Conservation (phyloP, 2,113 vertebrate species). For the Sterrhoptilus dennistouni region DNA sequence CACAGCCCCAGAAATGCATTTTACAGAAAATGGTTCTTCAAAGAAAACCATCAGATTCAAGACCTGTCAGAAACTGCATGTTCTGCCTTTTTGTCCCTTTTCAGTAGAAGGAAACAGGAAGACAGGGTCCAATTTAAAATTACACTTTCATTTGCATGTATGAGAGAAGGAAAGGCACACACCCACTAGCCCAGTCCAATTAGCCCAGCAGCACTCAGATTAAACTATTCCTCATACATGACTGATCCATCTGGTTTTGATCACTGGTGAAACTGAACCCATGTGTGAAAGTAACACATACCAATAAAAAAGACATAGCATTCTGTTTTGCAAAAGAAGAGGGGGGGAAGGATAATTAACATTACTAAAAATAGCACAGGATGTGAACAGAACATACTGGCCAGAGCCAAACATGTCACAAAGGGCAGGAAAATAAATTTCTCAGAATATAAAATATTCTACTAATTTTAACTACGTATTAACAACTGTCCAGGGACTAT, state of each 20-base stretch:
- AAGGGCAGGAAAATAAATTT: neutral
- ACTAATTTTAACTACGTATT: constrained; percentile 12
- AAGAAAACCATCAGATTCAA: neutral
- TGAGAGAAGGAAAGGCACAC: neutral
- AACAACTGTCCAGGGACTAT: neutral
- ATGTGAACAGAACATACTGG: neutral
- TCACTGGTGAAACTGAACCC: constrained; percentile 13
- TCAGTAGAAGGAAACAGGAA: neutral
- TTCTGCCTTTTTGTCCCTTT: neutral
- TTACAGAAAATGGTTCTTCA: neutral
- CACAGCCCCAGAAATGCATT: neutral
- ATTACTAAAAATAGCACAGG: neutral
- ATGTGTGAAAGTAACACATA: constrained; percentile 2
- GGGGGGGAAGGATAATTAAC: neutral
- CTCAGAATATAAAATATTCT: neutral
- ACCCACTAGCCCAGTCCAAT: neutral
- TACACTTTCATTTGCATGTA: neutral
- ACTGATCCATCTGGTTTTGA: neutral
- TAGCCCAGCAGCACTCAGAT: neutral
- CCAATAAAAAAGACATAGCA: neutral
- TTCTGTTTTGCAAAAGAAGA: neutral
- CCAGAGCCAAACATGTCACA: neutral
- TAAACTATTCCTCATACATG: neutral
- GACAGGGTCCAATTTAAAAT: neutral
- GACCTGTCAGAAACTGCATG: neutral